Base-by-base conservation (phyloP, 2,797 vertebrate genomes). In the Naso thynnoides region DNA sequence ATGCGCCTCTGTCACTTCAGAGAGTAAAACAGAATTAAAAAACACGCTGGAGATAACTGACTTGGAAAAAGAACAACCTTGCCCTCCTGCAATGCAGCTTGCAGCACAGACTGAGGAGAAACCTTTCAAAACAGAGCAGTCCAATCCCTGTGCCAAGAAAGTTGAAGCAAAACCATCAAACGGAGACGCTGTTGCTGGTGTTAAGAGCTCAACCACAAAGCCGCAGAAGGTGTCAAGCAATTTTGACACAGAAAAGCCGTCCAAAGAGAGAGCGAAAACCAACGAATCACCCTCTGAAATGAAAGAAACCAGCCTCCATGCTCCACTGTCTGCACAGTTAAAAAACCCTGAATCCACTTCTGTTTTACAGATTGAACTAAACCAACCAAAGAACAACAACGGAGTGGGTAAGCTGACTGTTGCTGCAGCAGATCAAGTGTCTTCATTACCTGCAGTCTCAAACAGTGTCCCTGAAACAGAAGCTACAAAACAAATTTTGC, bases 261-360 rank as follows among this genome's bases (percentile, higher is more conserved):
- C 56, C 61, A 42, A 82, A 73, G 73, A 76, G 36, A 49, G 38
- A 50, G 50, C 14, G 44, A 49, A 78, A 78, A 63, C 15, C 45
- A 68, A 74, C 31, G 69, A 62, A 65, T 41, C 21, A 41, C 15
- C 69, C 31, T 41, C 18, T 72, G 81, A 87, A 79, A 78, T 62
- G 52, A 84, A 76, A 73, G 83, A 70, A 67, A 60, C 27, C 15
- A 33, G 53, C 18, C 44, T 26, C 18, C 19, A 42, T 7, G 67
- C 41, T 75, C 31, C 38, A 7, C 19, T 59, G 2, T 18, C 67
- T 42, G 53, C 56, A 63, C 76, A 65, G 47, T 24, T 27, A n/a
- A 44, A 75, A 49, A 76, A 82, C 2, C 53, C 76, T 31, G 64
- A 73, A 52, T 58, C 69, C 54, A 27, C 53, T 44, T 65, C 82